phyloP scores from a whole-genome alignment of 2,797 vertebrate species.

The Labroides dimidiatus region DNA sequence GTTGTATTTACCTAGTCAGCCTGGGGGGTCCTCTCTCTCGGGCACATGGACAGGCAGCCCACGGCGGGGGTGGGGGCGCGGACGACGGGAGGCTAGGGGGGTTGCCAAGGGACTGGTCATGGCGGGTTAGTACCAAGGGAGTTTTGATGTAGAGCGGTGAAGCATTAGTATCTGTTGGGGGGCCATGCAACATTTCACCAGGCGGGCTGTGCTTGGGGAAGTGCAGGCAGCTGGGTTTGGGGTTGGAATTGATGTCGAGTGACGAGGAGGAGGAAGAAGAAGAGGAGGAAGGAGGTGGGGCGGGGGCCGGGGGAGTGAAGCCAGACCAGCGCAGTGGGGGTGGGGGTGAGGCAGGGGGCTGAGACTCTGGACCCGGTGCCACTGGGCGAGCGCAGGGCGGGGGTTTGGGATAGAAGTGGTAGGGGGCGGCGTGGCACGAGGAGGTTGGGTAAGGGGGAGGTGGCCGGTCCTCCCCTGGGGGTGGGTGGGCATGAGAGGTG shows the following conservation, averaged over 20 bases:
- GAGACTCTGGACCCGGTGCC: constrained; percentile 85
- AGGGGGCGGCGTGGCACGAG: constrained; percentile 78
- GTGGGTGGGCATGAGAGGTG: constrained; percentile 87
- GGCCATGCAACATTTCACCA: constrained; percentile 78
- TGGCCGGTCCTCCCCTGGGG: constrained; percentile 85
- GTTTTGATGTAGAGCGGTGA: constrained; percentile 88
- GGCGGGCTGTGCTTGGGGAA: constrained; percentile 85
- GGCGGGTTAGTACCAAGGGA: constrained; percentile 86
- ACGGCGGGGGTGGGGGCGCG: constrained; percentile 81
- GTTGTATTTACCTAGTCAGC: constrained; percentile 91
- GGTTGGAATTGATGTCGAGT: constrained; percentile 88
- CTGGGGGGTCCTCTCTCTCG: constrained; percentile 91
- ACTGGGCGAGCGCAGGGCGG: constrained; percentile 85
- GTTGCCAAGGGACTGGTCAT: constrained; percentile 83
- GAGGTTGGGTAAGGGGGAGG: constrained; percentile 85
- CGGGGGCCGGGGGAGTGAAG: constrained; percentile 83
- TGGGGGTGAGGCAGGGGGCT: constrained; percentile 82
- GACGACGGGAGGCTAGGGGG: constrained; percentile 87
- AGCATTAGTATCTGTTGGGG: constrained; percentile 80
- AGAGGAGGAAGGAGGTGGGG: constrained; percentile 81
- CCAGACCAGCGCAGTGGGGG: constrained; percentile 84
- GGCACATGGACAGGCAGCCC: constrained; percentile 88
- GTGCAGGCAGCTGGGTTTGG: constrained; percentile 87
- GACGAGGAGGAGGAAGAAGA: constrained; percentile 85
- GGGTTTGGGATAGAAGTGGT: constrained; percentile 85